Conservation (phyloP, 2,888 invertebrate species). For the Lasioglossum lativentre region DNA sequence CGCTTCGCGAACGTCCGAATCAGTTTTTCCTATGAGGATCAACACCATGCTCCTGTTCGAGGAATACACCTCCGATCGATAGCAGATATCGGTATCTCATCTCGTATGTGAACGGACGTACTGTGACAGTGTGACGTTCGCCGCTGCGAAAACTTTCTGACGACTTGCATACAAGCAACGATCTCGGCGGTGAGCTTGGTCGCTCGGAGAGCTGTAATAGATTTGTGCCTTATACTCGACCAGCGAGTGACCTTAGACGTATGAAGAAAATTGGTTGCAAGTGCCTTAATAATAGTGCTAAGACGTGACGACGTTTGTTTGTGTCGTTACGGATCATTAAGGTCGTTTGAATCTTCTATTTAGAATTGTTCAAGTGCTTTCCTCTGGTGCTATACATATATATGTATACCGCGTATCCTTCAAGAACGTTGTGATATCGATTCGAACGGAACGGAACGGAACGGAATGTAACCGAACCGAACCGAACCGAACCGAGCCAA, state of each 20-base stretch:
- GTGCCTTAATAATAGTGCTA: conserved; percentile 50
- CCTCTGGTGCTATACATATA: conserved; percentile 47
- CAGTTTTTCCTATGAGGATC: background rate
- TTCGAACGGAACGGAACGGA: background rate
- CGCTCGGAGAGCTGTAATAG: background rate
- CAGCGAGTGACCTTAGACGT: conserved; percentile 36
- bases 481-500: background rate
- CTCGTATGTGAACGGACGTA: conserved; percentile 2
- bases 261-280: conserved; percentile 32
- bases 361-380: conserved; percentile 32
- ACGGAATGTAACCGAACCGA: no score
- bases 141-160: background rate
- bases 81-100: conserved; percentile 25
- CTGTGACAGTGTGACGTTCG: conserved; percentile 13
- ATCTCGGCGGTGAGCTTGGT: background rate
- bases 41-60: conserved; percentile 22
- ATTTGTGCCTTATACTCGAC: conserved; percentile 31
- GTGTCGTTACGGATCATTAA: conserved; percentile 35
- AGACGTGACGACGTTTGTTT: conserved; percentile 29
- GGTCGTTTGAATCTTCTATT: conserved; percentile 26
- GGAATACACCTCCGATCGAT: conserved; percentile 38
- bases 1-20: background rate
- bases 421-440: conserved; percentile 42
- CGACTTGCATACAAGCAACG: background rate
- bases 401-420: background rate